Conservation (phyloP, 2,888 invertebrate species). For the Limenitis camilla region DNA sequence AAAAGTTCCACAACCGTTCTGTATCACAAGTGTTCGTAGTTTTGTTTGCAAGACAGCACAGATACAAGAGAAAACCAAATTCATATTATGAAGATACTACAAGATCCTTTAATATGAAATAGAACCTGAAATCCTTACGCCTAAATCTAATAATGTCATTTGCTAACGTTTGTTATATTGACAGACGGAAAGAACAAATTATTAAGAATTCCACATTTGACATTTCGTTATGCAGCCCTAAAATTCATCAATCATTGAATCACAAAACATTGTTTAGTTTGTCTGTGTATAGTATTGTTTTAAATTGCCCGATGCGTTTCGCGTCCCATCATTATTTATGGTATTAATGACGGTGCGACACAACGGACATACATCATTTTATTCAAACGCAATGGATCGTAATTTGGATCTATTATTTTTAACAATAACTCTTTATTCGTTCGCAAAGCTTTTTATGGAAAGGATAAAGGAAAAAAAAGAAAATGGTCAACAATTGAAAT, state of each 20-base stretch:
- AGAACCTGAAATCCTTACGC: no score
- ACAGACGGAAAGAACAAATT: background rate
- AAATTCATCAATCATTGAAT: background rate
- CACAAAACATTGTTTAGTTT: background rate
- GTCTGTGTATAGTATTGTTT: conserved; percentile 4
- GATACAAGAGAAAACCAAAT: no score
- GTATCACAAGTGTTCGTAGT: no score
- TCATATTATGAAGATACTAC: no score
- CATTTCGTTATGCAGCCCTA: background rate
- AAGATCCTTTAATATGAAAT: no score
- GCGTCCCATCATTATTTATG: conserved; percentile 24
- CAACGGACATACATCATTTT: conserved; percentile 27
- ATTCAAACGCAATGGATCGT: conserved; percentile 23
- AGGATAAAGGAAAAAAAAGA: no score
- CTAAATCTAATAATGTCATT: no score
- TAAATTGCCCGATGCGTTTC: conserved; percentile 6
- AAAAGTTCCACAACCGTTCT: no score
- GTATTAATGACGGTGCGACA: conserved; percentile 25
- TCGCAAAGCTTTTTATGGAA: background rate
- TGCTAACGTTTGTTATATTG: no score
- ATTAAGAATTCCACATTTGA: background rate
- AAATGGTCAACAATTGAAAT: no score
- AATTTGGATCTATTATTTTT: conserved; percentile 18
- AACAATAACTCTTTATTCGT: conserved; percentile 6
- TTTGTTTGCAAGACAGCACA: no score